Evolutionary conservation across 2,797 vertebrate species (phyloP).

Genomic region (Alouatta caraya): DNA sequence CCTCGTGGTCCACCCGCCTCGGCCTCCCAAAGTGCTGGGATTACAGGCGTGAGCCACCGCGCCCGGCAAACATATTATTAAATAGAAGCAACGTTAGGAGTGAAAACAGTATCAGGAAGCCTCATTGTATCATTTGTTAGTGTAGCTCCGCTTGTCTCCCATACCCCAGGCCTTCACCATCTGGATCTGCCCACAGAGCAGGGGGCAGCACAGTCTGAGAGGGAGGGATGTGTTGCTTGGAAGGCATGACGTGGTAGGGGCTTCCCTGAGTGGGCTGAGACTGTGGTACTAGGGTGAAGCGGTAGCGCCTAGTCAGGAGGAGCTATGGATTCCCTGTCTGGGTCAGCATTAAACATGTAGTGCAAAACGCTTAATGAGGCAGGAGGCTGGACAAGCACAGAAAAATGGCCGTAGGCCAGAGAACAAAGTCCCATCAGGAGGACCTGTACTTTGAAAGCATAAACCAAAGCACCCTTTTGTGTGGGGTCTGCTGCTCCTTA

Average conservation of each 20-base stretch:
- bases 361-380: neutral
- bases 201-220: neutral
- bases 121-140: fast-evolving
- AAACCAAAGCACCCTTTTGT: neutral
- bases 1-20: too few relatives aligned
- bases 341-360: neutral
- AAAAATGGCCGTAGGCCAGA: neutral
- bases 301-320: neutral
- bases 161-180: neutral
- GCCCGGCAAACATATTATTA: neutral
- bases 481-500: neutral
- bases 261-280: neutral
- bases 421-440: fast-evolving
- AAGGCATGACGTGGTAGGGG: too few relatives aligned
- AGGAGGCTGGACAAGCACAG: neutral
- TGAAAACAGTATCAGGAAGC: neutral
- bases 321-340: neutral
- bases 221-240: neutral
- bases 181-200: neutral
- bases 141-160: neutral
- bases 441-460: neutral
- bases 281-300: neutral
- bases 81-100: neutral
- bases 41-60: too few relatives aligned
- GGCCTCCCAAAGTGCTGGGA: too few relatives aligned